Evolutionary conservation across 1,140 invertebrate species (phyloP), one percentile per base, ranked within the genome.

Genomic region (Drosophila nasuta): DNA sequence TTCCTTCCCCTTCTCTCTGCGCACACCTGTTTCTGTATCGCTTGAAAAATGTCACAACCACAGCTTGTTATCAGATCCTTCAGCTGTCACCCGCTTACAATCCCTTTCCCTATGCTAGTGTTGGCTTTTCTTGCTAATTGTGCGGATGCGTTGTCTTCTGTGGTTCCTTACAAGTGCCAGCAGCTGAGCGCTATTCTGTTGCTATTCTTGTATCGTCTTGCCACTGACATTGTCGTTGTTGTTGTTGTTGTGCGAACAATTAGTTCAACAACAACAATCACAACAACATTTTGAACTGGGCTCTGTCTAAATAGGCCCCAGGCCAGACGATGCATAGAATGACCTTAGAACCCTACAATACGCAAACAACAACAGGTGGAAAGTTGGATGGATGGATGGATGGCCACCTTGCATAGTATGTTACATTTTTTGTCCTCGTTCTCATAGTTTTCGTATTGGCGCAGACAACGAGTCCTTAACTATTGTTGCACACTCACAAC

Each of bases 1-100:
- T 25, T 25, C 1, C 11, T 0, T 25, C 49, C 5, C 4, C 52
- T 35, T 52, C 20, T 30, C 28, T 65, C 15, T 71, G 45, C 41
- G 38, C 60, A 45, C 56, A 56, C 57, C 30, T 67, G 41, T 73
- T 48, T 73, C 33, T 74, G 38, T 45, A 56, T 38, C 33, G 38
- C 72, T 60, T 67, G 54, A 54, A 41, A 49, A 72, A 46, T 69
- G 68, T 76, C 62, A 76, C 20, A 25, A 25, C 15, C 41, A 15
- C 35, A 46, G 69, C 72, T 75, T 78, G 76, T 78, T 78, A 78
- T 78, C 60, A 77, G 60, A 73, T 65, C 43, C 75, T 72, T 77
- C 58, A 77, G 46, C 59, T 72, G 68, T 48, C 68, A 71, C 49
- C 17, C 43, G 8, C 48, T 6, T 35, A 11, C 35, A 10, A 33